These are phyloP conservation scores for Porites lobata DNA, from an alignment of 92 coral and sea anemone species.

Conservation along the genomic window DNA sequence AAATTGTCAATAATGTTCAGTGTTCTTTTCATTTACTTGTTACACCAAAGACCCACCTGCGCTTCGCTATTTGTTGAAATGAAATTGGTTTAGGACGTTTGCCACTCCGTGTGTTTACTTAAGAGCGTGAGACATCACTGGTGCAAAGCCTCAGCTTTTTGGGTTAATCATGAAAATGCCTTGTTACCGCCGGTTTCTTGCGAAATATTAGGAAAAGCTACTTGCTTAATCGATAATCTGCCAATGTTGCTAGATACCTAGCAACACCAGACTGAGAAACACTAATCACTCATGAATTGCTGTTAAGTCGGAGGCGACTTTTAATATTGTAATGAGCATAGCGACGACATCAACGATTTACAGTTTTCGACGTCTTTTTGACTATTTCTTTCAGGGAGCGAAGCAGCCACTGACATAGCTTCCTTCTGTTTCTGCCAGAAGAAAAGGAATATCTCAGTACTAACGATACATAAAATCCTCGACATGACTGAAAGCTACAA, in stretches of 20 bases:
- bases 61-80: conserved; percentile 21
- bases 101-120: background rate
- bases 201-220: background rate
- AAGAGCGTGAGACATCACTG: conserved; percentile 4
- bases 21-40: background rate
- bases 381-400: conserved; percentile 14
- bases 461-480: background rate
- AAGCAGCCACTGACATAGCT: background rate
- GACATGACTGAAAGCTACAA: conserved; percentile 7
- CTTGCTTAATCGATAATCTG: background rate
- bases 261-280: background rate
- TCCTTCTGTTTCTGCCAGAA: background rate
- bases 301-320: background rate
- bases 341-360: background rate
- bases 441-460: background rate
- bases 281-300: background rate
- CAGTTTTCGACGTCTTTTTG: conserved; percentile 13
- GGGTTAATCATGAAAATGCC: background rate
- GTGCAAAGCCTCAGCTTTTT: background rate
- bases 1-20: background rate
- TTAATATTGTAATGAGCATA: background rate
- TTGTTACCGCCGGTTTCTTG: background rate
- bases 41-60: conserved; percentile 29
- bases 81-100: conserved; percentile 10
- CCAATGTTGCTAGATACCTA: background rate